Conservation (phyloP, 2,797 vertebrate genomes). For the Phataginus tricuspis region DNA sequence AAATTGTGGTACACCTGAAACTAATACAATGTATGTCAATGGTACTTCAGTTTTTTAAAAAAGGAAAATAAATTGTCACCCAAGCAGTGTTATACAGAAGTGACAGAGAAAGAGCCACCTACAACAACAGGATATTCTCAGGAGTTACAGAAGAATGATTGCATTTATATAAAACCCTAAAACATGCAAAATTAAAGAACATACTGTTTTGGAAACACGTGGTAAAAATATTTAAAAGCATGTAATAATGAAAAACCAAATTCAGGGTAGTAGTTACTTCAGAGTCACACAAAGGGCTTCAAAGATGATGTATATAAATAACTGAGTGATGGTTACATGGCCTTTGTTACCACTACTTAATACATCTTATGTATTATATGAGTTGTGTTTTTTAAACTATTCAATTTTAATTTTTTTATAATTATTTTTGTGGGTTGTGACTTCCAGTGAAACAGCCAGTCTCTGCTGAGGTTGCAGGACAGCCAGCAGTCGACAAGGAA, state of each 20-base stretch:
- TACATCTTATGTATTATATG: background rate
- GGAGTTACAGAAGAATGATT: background rate
- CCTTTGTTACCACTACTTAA: background rate
- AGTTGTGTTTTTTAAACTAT: background rate
- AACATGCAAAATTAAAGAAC: background rate
- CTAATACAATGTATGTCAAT: no score
- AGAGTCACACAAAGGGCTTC: background rate
- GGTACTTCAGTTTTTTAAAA: no score
- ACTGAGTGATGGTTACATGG: background rate
- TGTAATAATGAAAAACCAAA: background rate
- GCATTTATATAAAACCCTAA: background rate
- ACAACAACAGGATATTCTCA: background rate
- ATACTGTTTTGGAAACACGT: background rate
- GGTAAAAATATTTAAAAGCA: background rate
- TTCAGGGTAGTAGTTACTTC: background rate
- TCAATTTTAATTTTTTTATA: background rate
- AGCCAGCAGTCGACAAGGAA: constrained; percentile 89
- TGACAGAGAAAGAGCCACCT: background rate
- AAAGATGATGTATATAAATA: background rate
- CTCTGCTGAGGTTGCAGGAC: constrained; percentile 79
- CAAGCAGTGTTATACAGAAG: background rate
- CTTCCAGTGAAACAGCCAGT: constrained; percentile 88
- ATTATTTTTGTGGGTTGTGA: constrained; percentile 74
- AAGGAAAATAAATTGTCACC: background rate
- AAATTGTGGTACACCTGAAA: background rate